A percentile compares a stretch with the other conserved stretches of the same genome.
Conservation (phyloP, 2,888 invertebrate species). For the Carcina quercana region DNA sequence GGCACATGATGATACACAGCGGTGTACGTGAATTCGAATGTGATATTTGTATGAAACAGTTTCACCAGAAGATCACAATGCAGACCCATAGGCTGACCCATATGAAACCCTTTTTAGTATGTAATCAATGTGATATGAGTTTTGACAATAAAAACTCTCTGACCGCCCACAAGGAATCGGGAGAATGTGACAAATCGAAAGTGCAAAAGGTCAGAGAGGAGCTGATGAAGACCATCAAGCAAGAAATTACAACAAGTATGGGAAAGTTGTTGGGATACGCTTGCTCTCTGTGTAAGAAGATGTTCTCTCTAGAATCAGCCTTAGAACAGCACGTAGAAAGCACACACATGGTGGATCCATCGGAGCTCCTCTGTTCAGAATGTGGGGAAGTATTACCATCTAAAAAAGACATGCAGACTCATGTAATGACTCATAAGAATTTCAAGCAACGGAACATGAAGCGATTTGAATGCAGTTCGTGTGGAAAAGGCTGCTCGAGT, state of each 20-base stretch:
- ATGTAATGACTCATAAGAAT: conserved; percentile 41
- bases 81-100: conserved; percentile 64
- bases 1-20: conserved; percentile 66
- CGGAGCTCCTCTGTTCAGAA: conserved; percentile 46
- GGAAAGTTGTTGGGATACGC: conserved; percentile 59
- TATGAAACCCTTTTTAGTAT: conserved; percentile 45
- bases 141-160: conserved; percentile 43
- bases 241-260: conserved; percentile 51
- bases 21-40: conserved; percentile 63
- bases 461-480: conserved; percentile 56
- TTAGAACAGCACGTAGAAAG: conserved; percentile 59
- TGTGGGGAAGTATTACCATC: conserved; percentile 53
- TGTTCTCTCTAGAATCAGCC: conserved; percentile 61
- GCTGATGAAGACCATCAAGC: conserved; percentile 58
- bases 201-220: conserved; percentile 48
- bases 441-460: conserved; percentile 37
- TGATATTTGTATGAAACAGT: conserved; percentile 59
- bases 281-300: conserved; percentile 62
- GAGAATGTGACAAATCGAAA: conserved; percentile 43
- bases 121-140: conserved; percentile 47
- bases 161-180: conserved; percentile 37
- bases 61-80: conserved; percentile 67
- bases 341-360: conserved; percentile 47
- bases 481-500: conserved; percentile 60
- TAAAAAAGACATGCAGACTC: conserved; percentile 46